Base-by-base conservation (phyloP, 2,113 vertebrate genomes). In the Osmerus mordax region DNA sequence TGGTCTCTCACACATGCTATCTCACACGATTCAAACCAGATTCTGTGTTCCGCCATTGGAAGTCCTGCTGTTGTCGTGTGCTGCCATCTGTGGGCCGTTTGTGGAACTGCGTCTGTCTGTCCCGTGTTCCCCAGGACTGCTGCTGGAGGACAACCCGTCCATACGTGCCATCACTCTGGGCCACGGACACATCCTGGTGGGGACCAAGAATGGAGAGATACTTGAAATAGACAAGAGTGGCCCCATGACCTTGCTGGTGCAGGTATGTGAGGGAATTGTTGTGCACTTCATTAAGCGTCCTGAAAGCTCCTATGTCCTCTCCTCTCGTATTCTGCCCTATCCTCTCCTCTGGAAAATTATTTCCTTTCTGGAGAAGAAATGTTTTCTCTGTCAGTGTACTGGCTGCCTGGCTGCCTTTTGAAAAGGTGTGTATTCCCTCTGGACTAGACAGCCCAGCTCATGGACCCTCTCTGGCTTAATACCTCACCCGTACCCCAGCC, bases 141-240 rank as follows among this genome's bases (percentile, higher is more conserved):
- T 99, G 70, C 90, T 99, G 81, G 97, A 99, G 89, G 97, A 99
- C 82, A 99, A 98, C 84, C 97, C 97, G 21, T 98, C 97, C 47
- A 95, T 99, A 77, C 92, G 97, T 87, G 96, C 97, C 70, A 96
- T 99, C 85, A 96, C 95, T 58, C 90, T 99, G 81, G 97, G 96
- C 41, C 97, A 98, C 60, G 97, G 97, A 3, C 97, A 96, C 87
- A 98, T 99, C 77, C 89, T 99, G 60, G 95, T 99, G 65, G 97
- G 97, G 65, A 98, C 97, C 9, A 98, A 97, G 87, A 99, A 99
- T 60, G 96, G 97, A 86, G 97, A 99, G 78, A 94, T 99, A 88
- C 93, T 99, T 71, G 97, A 99, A 91, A 97, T 99, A 0, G 96
- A 98, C 83, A 99, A 99, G 87, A 97, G 90, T 0, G 97, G 97